Evolutionary conservation across 2,888 invertebrate species (phyloP), one percentile per base, ranked within the genome.

Genomic region (Caprella mutica): DNA sequence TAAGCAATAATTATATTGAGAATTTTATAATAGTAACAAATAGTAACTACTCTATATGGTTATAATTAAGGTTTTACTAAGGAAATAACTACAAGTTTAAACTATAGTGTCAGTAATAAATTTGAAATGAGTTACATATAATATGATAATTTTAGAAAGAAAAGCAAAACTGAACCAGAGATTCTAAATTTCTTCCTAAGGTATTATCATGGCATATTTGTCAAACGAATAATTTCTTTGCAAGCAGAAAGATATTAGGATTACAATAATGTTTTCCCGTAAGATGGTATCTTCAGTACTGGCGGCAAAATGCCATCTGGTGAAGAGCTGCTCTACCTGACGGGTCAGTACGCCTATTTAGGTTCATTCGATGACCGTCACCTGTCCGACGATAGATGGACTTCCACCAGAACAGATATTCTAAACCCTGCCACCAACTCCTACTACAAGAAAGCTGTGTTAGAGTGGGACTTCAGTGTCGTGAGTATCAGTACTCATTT

Each of bases 271-370:
- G 29, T 21, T n/a, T 3, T 21, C 19, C n/a, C 30, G n/a, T 1
- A 35, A 59, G 59, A 48, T 14, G 59, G 59, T 2, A 40, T 52
- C 12, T 33, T 56, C 4, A 53, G 56, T 1, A 23, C 44, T 1
- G 40, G 52, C 1, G 50, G 48, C 1, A 17, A 30, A 19, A 27
- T 59, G 23, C 33, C 56, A 5, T 23, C 38, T 5, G 55, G 55
- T n/a, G 52, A 59, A 30, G 52, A 35, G 12, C 38, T 59, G 21
- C 52, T 59, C 23, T 52, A 59, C 53, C n/a, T 59, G 29, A 43
- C 46, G 23, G 23, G 50, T 8, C 29, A 27, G 12, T 59, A 39
- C 42, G 52, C 59, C 29, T 59, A 39, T 30, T 33, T 59, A n/a
- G 59, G 59, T 2, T 52, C 51, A 3, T 23, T 33, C 3, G 5